Evolutionary conservation across 2,888 invertebrate genomes (phyloP), one percentile per base, ranked within the genome.

Genomic region (Agonopterix subpropinquella): DNA sequence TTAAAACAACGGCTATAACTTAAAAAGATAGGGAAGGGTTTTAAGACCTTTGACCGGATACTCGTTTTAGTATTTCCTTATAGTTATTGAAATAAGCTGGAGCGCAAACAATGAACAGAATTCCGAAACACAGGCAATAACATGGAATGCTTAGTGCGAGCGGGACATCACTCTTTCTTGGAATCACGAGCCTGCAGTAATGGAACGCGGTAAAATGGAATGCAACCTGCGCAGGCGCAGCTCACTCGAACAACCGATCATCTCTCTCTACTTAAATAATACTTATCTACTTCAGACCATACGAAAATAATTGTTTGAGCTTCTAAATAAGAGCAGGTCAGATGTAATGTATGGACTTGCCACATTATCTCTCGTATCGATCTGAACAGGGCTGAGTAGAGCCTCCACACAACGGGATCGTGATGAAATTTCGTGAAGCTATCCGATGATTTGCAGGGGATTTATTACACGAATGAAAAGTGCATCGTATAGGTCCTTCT

Each of bases 61-160:
- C 67, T 64, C 61, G 65, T 61, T 11, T 42, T 65, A 67, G 70
- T 59, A 56, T 72, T 76, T 77, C 74, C 75, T 72, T 70, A 70
- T 44, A 66, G 68, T 35, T 76, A 79, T 79, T 79, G 73, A 77
- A 82, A 80, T 77, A 73, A 79, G 74, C 67, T 70, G 72, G 68
- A 69, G 69, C 69, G 67, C 77, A 79, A 81, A 82, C 84, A 84
- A 84, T 82, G 82, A 79, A 73, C 75, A 82, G 74, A 78, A 83
- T 83, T 83, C 77, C 80, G 68, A 83, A 84, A 83, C 80, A 78
- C 70, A 71, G 59, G 78, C 76, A 79, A 76, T 79, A 80, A 77
- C 74, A 68, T 70, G 65, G 69, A 70, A 71, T 76, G 79, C 73
- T 76, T 70, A 72, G 85, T 82, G 85, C 73, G 84, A 84, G 84